A percentile compares a stretch with the other conserved stretches of the same genome.
phyloP scores from a whole-genome alignment of 92 coral and sea anemone species.

The Epizoanthus stellaris region DNA sequence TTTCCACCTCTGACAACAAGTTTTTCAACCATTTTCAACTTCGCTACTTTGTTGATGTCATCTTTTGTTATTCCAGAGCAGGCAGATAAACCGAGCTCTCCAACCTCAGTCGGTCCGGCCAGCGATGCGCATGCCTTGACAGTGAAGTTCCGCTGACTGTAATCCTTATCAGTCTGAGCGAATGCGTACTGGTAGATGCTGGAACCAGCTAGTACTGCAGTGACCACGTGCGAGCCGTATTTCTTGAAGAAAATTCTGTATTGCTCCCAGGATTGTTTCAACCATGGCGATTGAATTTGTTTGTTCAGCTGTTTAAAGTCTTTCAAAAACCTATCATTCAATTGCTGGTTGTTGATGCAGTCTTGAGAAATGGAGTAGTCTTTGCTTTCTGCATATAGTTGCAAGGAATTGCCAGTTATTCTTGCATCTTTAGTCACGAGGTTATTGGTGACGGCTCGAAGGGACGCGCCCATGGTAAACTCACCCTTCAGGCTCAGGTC shows the following conservation, averaged over 20 bases:
- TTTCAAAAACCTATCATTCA: slow-evolving; percentile 24
- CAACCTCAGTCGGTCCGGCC: slow-evolving; percentile 32
- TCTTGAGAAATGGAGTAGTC: slow-evolving; percentile 55
- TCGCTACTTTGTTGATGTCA: slow-evolving; percentile 36
- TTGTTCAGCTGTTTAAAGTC: slow-evolving; percentile 44
- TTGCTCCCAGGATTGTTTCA: slow-evolving; percentile 43
- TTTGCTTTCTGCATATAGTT: slow-evolving; percentile 40
- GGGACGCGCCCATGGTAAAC: slow-evolving; percentile 56
- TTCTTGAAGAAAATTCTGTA: slow-evolving; percentile 56
- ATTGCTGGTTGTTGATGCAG: slow-evolving; percentile 50
- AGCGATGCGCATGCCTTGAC: slow-evolving; percentile 68
- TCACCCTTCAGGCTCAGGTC: slow-evolving; percentile 41
- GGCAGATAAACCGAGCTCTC: slow-evolving; percentile 53
- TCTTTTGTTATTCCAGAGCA: slow-evolving; percentile 62
- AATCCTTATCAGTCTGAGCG: slow-evolving; percentile 22
- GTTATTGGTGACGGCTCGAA: slow-evolving; percentile 62
- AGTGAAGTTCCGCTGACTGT: slow-evolving; percentile 58
- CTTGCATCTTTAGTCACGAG: slow-evolving; percentile 46
- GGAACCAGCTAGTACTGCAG: slow-evolving; percentile 51
- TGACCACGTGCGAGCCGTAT: slow-evolving; percentile 72
- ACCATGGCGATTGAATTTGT: slow-evolving; percentile 40
- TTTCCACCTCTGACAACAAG: slow-evolving; percentile 46
- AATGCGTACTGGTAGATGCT: slow-evolving; percentile 74
- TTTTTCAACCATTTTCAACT: slow-evolving; percentile 18
- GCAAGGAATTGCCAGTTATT: slow-evolving; percentile 53